Evolutionary conservation across 2,113 vertebrate genomes (phyloP).

Genomic region (Gymnobelideus leadbeateri): DNA sequence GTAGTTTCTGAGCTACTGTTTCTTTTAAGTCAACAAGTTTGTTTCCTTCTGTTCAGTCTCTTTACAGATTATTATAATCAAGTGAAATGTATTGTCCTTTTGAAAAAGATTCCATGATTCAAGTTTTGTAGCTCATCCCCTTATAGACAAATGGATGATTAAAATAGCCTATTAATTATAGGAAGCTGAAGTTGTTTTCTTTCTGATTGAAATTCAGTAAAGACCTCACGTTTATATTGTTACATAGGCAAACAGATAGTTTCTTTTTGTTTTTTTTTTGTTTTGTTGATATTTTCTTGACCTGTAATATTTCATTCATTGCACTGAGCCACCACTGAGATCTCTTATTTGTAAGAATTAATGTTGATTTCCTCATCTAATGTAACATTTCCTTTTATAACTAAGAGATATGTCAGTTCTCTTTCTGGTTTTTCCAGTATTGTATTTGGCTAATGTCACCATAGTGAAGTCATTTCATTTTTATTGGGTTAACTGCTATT

Average conservation of each 20-base stretch:
- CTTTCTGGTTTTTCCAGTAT: not conserved
- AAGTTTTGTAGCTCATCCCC: not conserved
- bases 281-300: not conserved
- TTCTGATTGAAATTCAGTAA: not conserved
- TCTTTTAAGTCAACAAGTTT: constrained; percentile 21
- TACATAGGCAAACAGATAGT: not conserved
- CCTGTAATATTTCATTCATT: not conserved
- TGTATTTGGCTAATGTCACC: accelerated
- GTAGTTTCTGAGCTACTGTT: not conserved
- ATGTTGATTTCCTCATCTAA: constrained; percentile 16
- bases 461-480: not conserved
- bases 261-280: not conserved
- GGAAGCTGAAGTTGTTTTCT: not conserved
- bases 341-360: not conserved
- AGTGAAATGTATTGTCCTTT: not conserved
- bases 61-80: not conserved
- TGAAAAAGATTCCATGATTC: not conserved
- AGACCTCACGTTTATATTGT: not conserved
- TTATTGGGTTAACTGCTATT: not conserved
- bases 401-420: not conserved
- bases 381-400: not conserved
- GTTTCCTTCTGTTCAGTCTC: not conserved
- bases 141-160: not conserved
- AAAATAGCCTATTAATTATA: not conserved
- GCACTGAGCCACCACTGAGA: not conserved